Evolutionary conservation across 1,140 invertebrate species (phyloP).

Genomic region (Cydia pomonella): DNA sequence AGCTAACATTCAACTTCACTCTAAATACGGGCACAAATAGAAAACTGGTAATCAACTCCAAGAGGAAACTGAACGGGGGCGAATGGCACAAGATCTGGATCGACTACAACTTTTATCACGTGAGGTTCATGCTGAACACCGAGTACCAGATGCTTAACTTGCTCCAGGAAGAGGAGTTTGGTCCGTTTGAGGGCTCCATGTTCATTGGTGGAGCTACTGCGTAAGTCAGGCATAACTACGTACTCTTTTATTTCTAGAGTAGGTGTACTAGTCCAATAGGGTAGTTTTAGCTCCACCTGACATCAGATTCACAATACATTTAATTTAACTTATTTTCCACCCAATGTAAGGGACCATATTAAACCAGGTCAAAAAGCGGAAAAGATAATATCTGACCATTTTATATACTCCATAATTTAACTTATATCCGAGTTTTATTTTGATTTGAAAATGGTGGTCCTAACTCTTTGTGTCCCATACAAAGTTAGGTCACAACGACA

Average conservation of each 20-base stretch:
- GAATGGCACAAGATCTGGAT: conserved; percentile 98
- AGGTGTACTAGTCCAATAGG: background rate
- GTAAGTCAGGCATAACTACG: conserved; percentile 81
- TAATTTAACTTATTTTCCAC: too few relatives aligned
- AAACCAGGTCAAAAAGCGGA: too few relatives aligned
- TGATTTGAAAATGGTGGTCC: too few relatives aligned
- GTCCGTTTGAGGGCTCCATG: conserved; percentile 95
- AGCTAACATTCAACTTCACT: conserved; percentile 94
- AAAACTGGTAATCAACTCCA: conserved; percentile 90
- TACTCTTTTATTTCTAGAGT: background rate
- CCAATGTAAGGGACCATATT: too few relatives aligned
- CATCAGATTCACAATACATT: too few relatives aligned
- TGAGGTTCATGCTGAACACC: conserved; percentile 95
- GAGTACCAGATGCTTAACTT: conserved; percentile 93
- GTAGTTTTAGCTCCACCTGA: too few relatives aligned
- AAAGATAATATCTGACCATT: too few relatives aligned
- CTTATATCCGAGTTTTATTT: too few relatives aligned
- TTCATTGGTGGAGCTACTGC: conserved; percentile 94
- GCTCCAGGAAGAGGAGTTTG: conserved; percentile 92
- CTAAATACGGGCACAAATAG: conserved; percentile 90
- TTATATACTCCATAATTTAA: too few relatives aligned
- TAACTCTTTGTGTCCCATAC: too few relatives aligned
- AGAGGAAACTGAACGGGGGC: conserved; percentile 90
- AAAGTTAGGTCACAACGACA: too few relatives aligned
- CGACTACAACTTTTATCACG: conserved; percentile 95